Base-by-base conservation (phyloP, 2,797 vertebrate genomes). In the Telmatherina bonti region DNA sequence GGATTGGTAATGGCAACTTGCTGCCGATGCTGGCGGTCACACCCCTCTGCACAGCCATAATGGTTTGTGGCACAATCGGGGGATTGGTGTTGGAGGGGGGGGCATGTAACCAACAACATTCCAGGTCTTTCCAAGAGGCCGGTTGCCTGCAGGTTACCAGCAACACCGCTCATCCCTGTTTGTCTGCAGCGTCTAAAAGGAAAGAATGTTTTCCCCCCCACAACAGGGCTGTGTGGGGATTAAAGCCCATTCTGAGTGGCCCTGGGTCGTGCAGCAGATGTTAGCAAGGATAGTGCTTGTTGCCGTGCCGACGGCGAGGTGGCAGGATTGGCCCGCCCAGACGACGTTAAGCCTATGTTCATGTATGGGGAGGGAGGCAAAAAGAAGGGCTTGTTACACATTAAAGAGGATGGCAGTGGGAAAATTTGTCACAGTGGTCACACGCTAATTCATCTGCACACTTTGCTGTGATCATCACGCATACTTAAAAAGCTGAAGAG, bases 221-320 rank as follows among this genome's bases (percentile, higher is more conserved):
- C 88, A 91, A 91, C 90, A 87, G 67, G 85, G 78, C 85, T 88
- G 90, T 87, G 89, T 84, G 80, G 85, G 92, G 93, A 95, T 94
- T 93, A 93, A 92, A 85, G 74, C 83, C 91, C 86, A 88, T 90
- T 92, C 88, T 86, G 84, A 82, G 87, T 81, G 85, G 89, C 89
- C 91, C 88, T 63, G 81, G 92, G 91, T 93, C 82, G 85, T 80
- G 79, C 82, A 85, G 89, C 93, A 94, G 93, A 94, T 94, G 91
- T 92, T 92, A 87, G 88, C 85, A 85, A 83, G 88, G 93, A 93
- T 94, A 92, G 91, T 5, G 70, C 82, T 83, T 18, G 92, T 91
- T 93, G 91, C 91, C 84, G 86, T 90, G 92, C 88, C 91, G 89
- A 92, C 92, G 67, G 89, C 72, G 84, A 84, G 84, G 80, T 76